Percentiles rank a stretch among this genome's conserved stretches.
Conservation (phyloP, 1,140 invertebrate species). For the Bombus sibiricus region DNA sequence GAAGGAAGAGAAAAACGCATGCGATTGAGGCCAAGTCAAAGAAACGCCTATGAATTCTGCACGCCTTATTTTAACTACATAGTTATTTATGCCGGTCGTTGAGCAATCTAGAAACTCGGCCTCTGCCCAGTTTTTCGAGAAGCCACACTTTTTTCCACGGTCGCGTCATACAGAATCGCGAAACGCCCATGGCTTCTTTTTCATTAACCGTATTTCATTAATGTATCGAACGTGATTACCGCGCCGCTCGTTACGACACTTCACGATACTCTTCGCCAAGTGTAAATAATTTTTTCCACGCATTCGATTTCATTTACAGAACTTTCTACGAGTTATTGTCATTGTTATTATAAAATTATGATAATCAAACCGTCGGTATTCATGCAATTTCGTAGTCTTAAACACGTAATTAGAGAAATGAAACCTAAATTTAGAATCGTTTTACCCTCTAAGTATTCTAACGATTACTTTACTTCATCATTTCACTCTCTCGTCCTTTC, state of each 20-base stretch:
- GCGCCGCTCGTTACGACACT: not conserved
- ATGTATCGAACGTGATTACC: constrained; percentile 27
- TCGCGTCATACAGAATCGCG: not conserved
- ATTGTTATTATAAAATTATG: no score
- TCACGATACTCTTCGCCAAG: not conserved
- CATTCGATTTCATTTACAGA: not conserved
- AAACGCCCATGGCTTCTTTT: not conserved
- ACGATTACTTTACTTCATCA: not conserved
- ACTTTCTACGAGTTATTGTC: not conserved
- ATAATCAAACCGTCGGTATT: no score
- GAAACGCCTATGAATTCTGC: constrained; percentile 48
- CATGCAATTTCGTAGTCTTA: not conserved
- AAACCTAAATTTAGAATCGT: not conserved
- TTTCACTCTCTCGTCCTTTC: not conserved
- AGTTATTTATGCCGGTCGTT: constrained; percentile 53
- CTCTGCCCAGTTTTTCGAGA: constrained; percentile 41
- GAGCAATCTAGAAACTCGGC: constrained; percentile 50
- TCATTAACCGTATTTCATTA: constrained; percentile 39
- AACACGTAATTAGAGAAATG: not conserved
- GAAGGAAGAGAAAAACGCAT: constrained; percentile 20
- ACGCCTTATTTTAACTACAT: constrained; percentile 33
- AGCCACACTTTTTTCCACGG: constrained; percentile 24
- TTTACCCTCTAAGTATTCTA: not conserved
- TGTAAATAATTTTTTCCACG: not conserved
- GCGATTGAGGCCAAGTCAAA: constrained; percentile 28